A percentile compares a stretch with the other conserved stretches of the same genome.
These are phyloP conservation scores for Nomada goodeniana DNA, from an alignment of 2,888 invertebrate species.

Conservation along the genomic window DNA sequence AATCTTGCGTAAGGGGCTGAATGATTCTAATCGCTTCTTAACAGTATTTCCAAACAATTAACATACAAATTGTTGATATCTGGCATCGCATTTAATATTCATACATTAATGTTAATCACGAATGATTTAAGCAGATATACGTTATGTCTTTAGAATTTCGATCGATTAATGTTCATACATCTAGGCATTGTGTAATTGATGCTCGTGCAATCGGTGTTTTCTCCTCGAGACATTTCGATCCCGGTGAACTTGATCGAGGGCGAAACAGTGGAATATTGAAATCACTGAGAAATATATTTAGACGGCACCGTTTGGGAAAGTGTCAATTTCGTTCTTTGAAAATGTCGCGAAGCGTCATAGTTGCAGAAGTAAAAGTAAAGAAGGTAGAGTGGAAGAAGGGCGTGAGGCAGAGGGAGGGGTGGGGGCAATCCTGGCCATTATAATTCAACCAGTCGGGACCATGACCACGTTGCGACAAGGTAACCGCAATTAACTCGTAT, in stretches of 20 bases:
- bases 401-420: slow-evolving; percentile 15
- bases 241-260: background rate
- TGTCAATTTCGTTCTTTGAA: slow-evolving; percentile 9
- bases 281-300: background rate
- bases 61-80: background rate
- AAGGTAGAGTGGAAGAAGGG: background rate
- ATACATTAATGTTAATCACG: background rate
- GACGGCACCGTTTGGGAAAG: background rate
- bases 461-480: slow-evolving; percentile 83
- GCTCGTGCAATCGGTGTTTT: background rate
- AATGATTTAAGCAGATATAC: background rate
- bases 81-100: background rate
- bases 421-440: slow-evolving; percentile 78
- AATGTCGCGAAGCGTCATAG: slow-evolving; percentile 34
- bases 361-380: slow-evolving; percentile 62
- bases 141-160: background rate
- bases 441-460: slow-evolving; percentile 77
- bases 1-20: slow-evolving; percentile 3
- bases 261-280: background rate
- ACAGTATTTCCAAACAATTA: background rate
- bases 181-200: background rate
- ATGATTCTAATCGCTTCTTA: background rate
- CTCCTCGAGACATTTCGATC: background rate
- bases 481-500: slow-evolving; percentile 70
- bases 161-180: background rate